Evolutionary conservation across 92 coral and sea anemone species (phyloP).

Genomic region (Phymanthus crucifer): DNA sequence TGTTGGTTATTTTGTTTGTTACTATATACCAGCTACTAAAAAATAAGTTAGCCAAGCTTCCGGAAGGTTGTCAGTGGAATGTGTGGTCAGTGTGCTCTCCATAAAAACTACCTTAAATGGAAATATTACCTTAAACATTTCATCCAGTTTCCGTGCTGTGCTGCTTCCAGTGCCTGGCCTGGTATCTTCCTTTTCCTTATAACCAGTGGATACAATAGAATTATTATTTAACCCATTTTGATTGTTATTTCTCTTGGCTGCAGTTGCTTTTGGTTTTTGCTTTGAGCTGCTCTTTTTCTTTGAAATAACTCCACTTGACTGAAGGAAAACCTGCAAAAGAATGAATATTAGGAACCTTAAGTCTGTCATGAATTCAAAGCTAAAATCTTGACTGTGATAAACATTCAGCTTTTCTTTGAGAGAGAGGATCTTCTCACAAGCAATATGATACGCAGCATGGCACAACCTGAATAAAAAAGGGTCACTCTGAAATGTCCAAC

Average conservation of each 20-base stretch:
- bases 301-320: conserved; percentile 88
- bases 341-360: neutral
- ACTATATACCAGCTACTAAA: no score
- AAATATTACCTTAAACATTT: conserved; percentile 75
- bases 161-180: conserved; percentile 85
- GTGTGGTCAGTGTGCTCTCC: no score
- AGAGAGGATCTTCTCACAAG: no score
- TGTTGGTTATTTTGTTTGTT: neutral
- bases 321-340: conserved; percentile 68
- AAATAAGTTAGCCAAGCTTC: no score
- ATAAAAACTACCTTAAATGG: neutral
- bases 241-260: conserved; percentile 27
- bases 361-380: no score
- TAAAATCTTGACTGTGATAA: no score
- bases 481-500: no score
- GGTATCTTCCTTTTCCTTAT: conserved; percentile 24
- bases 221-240: conserved; percentile 21
- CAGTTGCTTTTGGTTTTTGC: conserved; percentile 44
- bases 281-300: conserved; percentile 62
- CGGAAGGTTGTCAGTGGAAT: neutral
- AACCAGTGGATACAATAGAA: neutral
- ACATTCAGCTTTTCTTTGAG: no score
- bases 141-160: conserved; percentile 88
- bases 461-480: no score
- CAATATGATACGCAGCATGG: no score